phyloP scores from a whole-genome alignment of 2,797 vertebrate species.

The Bucorvus abyssinicus region DNA sequence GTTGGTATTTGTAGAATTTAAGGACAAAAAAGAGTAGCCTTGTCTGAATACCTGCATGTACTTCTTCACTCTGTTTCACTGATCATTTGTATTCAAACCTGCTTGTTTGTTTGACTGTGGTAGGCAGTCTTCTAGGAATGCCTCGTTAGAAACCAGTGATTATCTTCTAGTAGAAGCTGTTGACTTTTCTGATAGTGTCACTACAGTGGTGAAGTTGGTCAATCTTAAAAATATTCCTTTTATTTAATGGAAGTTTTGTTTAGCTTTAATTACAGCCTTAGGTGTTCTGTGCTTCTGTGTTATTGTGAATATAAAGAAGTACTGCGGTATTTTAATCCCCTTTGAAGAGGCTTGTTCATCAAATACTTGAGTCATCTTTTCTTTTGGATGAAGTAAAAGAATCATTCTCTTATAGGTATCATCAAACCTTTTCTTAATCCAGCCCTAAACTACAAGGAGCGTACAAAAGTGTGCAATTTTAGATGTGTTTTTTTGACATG shows the following conservation, averaged over 20 bases:
- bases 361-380: background rate
- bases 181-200: background rate
- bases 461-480: background rate
- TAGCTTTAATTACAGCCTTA: background rate
- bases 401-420: background rate
- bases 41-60: background rate
- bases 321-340: background rate
- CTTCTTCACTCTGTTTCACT: background rate
- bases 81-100: background rate
- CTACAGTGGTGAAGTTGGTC: background rate
- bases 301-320: background rate
- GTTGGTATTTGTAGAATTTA: background rate
- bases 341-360: background rate
- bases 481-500: background rate
- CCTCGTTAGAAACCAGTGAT: background rate
- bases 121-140: background rate
- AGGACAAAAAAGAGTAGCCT: background rate
- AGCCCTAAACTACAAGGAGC: background rate
- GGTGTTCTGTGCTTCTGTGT: background rate
- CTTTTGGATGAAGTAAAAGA: background rate
- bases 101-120: background rate
- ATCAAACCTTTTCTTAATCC: background rate
- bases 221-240: background rate
- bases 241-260: background rate
- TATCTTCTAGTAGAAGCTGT: background rate